Base-by-base conservation (phyloP, 2,797 vertebrate genomes). In the Todus mexicanus region DNA sequence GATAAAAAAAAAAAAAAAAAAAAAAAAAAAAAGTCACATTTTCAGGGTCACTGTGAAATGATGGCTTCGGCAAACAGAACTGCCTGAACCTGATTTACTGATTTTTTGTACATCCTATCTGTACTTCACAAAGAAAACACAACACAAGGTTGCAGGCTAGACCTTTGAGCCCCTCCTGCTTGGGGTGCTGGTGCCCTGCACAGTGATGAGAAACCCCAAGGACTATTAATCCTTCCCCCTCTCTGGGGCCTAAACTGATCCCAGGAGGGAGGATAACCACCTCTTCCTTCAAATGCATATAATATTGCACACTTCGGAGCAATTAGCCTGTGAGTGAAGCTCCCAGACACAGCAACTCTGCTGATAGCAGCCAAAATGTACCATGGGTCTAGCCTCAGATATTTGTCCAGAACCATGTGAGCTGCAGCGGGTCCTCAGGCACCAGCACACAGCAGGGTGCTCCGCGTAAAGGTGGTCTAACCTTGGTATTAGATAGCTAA, bases 31-130 rank as follows among this genome's bases (percentile, higher is more conserved):
- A 14, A 53, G 29, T 33, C 9, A 35, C 25, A 31, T 71, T 87
- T 84, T 90, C 94, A 96, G 80, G 91, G 83, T 94, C 93, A 90
- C 74, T 74, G 60, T 82, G 93, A 92, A 82, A 90, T 71, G 1
- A 76, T 68, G 61, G 88, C 92, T 89, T 73, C 85, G 9, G 71
- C 76, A 89, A 86, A 76, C 66, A 91, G 85, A 92, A 81, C 83
- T 86, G 83, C 68, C 77, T 91, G 77, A 86, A 68, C 74, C 43
- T 93, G 77, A 95, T 94, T 92, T 89, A 87, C 61, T 78, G 65
- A 70, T 81, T 76, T 74, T 69, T 50, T 85, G 89, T 68, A 87
- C 80, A 79, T 84, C 83, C 53, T 33, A 35, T 45, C 42, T 13
- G 4, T 73, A 47, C 61, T 74, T 90, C 25, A 54, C 74, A 94